Evolutionary conservation across 2,888 invertebrate species (phyloP), one percentile per base, ranked within the genome.

Genomic region (Aspidiotus destructor): DNA sequence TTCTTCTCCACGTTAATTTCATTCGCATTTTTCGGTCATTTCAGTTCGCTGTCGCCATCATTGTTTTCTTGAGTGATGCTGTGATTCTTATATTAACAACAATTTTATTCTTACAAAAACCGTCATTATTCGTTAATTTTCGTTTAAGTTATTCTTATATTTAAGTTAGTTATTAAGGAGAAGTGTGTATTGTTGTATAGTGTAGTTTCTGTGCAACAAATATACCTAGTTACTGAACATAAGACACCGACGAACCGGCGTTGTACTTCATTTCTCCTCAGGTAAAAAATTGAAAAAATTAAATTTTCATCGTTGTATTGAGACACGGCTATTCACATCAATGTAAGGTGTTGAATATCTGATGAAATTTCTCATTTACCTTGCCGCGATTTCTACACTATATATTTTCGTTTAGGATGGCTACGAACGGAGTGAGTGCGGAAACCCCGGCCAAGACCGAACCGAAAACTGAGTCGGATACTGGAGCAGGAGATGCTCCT

Each of bases 1-100:
- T 64, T 57, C 55, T 44, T 16, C 16, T 65, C 65, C 65, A 65
- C 65, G 65, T 65, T 65, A 65, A 65, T 57, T 41, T 41, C 15
- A 28, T 57, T 57, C 40, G n/a, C 57, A 11, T 57, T 65, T 64
- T 57, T 65, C 57, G 65, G 57, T 58, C 65, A 57, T 65, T 65
- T 48, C 44, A 44, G 28, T 28, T 28, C 28, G 28, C 28, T 28
- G 58, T 65, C 65, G 65, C 65, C 65, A 65, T 65, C 57, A 65
- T 65, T 65, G 65, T 65, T 65, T 41, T 65, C 41, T 41, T 17
- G 58, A 42, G 57, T 48, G 57, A 57, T 57, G 65, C 58, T 58
- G 58, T 13, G 9, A 13, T 15, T 58, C 58, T 17, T 17, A 10
- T 58, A 13, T 28, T 28, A 28, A 28, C 28, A 28, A 28, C 28